Percentiles rank a stretch among this genome's conserved stretches.
phyloP scores from a whole-genome alignment of 2,797 vertebrate species.

The Chelidonichthys spinosus region DNA sequence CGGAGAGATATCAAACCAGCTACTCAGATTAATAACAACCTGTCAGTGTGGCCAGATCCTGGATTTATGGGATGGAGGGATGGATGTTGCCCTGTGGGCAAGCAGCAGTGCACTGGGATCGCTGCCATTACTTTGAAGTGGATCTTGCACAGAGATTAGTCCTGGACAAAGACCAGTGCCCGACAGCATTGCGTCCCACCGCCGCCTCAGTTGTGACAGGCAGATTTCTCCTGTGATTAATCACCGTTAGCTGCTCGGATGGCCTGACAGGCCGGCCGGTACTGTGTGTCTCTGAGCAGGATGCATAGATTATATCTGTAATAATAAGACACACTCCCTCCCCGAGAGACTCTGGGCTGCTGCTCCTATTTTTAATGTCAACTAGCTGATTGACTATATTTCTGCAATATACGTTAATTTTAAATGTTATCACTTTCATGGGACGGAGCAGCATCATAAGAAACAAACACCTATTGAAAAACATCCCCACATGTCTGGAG shows the following conservation, averaged over 20 bases:
- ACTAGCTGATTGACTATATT: not conserved
- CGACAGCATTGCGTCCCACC: slow-evolving; percentile 33
- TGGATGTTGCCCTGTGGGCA: slow-evolving; percentile 53
- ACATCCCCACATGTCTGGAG: no score
- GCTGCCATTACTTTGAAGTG: slow-evolving; percentile 72
- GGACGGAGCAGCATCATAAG: not conserved
- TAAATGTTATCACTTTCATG: not conserved
- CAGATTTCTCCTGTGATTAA: slow-evolving; percentile 69
- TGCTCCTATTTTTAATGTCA: not conserved
- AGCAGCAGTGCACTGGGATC: slow-evolving; percentile 61
- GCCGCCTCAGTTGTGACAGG: slow-evolving; percentile 65
- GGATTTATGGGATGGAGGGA: slow-evolving; percentile 61
- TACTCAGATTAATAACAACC: slow-evolving; percentile 57
- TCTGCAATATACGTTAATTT: not conserved
- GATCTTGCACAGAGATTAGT: slow-evolving; percentile 69
- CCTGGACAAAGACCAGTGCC: slow-evolving; percentile 64
- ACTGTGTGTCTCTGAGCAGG: slow-evolving; percentile 28
- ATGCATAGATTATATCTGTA: slow-evolving; percentile 31
- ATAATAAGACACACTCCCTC: slow-evolving; percentile 28
- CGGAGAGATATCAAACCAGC: slow-evolving; percentile 71
- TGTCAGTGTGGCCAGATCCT: slow-evolving; percentile 50
- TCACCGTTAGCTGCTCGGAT: slow-evolving; percentile 56
- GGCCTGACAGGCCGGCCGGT: slow-evolving; percentile 46
- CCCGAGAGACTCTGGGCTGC: not conserved
- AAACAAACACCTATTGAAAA: not conserved